Evolutionary conservation across 2,888 invertebrate genomes (phyloP).

Genomic region (Druceiella hillmani): DNA sequence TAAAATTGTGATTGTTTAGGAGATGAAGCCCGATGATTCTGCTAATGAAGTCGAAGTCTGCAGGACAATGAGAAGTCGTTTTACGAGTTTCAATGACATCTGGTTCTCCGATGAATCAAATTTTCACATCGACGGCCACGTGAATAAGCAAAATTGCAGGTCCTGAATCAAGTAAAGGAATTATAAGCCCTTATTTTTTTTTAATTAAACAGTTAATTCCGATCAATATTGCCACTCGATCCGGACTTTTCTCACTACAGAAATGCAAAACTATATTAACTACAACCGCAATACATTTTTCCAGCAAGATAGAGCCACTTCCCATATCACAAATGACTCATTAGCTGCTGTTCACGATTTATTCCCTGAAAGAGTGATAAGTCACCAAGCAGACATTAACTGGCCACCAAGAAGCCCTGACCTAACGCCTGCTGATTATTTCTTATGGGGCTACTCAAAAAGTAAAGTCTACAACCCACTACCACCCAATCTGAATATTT

Average conservation of each 20-base stretch:
- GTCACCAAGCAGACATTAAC: conserved; percentile 11
- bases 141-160: conserved; percentile 1
- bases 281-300: conserved; percentile 1
- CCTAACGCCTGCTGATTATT: conserved; percentile 13
- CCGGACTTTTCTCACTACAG: conserved; percentile 4
- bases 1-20: conserved; percentile 10
- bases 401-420: conserved; percentile 13
- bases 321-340: conserved; percentile 7
- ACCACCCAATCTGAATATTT: conserved; percentile 6
- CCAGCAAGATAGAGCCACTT: not conserved
- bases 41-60: conserved; percentile 11
- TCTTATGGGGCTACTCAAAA: conserved; percentile 8
- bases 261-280: conserved; percentile 1
- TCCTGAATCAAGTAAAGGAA: not conserved
- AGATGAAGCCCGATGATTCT: conserved; percentile 10
- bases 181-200: conserved; percentile 3
- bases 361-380: conserved; percentile 10
- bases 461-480: conserved; percentile 11
- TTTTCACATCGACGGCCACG: conserved; percentile 6
- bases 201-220: not conserved
- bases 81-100: conserved; percentile 11
- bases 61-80: conserved; percentile 11
- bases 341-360: conserved; percentile 6
- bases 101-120: conserved; percentile 8
- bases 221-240: conserved; percentile 4